phyloP scores from a whole-genome alignment of 2,888 invertebrate genomes.

The Acanthosoma haemorrhoidale region DNA sequence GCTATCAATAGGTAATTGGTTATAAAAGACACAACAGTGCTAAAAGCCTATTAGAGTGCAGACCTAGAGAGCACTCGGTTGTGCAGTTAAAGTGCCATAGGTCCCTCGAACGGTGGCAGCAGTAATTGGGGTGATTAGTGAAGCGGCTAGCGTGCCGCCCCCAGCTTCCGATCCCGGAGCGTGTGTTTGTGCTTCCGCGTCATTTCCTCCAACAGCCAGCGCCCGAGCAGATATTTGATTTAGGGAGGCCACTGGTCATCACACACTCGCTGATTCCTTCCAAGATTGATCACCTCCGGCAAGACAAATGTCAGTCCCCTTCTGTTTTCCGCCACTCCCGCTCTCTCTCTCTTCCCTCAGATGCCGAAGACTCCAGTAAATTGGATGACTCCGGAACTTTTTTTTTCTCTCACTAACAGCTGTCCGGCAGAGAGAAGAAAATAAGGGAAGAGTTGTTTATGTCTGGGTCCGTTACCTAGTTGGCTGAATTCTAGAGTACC shows the following conservation, averaged over 20 bases:
- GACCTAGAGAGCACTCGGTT: conserved; percentile 5
- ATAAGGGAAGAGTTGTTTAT: neutral
- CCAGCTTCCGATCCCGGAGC: neutral
- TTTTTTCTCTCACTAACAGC: neutral
- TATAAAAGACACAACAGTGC: too few species aligned
- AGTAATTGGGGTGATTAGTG: conserved; percentile 20
- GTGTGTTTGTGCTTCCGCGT: conserved; percentile 4
- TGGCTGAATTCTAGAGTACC: too few species aligned
- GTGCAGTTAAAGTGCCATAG: neutral
- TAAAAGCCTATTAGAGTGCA: too few species aligned
- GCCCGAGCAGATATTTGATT: conserved; percentile 11
- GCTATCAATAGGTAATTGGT: too few species aligned
- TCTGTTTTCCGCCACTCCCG: neutral
- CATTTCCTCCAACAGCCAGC: conserved; percentile 2
- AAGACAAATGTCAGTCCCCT: conserved; percentile 1
- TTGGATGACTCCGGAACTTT: neutral
- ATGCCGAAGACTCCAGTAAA: neutral
- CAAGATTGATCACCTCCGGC: conserved; percentile 14
- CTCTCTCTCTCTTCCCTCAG: neutral
- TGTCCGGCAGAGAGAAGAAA: neutral
- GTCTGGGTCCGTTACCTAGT: neutral
- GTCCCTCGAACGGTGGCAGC: neutral
- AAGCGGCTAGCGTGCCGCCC: neutral
- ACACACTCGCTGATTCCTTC: conserved; percentile 8
- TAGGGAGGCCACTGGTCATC: conserved; percentile 6